Evolutionary conservation across 2,797 vertebrate species (phyloP).

Genomic region (Alca torda): DNA sequence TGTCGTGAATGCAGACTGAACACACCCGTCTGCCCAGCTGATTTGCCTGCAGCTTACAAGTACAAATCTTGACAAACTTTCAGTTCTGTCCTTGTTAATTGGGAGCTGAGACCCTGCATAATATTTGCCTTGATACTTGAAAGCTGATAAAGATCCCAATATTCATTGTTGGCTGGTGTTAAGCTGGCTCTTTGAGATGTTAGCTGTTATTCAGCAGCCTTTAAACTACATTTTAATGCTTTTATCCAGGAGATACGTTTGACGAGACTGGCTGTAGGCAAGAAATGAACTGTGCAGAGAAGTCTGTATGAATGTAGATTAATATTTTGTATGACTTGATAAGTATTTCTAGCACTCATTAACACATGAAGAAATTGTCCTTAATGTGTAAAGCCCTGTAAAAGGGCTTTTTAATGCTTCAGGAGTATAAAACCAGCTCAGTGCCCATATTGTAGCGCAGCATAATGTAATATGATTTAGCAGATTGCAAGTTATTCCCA

Average conservation of each 20-base stretch:
- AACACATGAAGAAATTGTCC: neutral
- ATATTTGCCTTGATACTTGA: neutral
- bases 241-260: neutral
- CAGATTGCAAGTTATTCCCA: neutral
- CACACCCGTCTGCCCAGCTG: accelerated
- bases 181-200: neutral
- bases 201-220: neutral
- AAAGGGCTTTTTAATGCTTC: neutral
- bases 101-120: neutral
- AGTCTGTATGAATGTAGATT: neutral
- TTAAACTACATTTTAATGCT: neutral
- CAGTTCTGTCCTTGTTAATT: neutral
- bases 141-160: neutral
- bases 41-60: neutral
- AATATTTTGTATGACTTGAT: neutral
- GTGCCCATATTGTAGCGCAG: neutral
- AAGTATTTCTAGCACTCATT: neutral
- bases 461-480: neutral
- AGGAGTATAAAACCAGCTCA: neutral
- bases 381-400: neutral
- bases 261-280: neutral
- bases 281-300: neutral
- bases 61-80: neutral
- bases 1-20: neutral
- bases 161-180: neutral